A percentile compares a stretch with the other conserved stretches of the same genome.
These are phyloP conservation scores for Meteorus cinctellus DNA, from an alignment of 2,888 invertebrate species.

Conservation along the genomic window DNA sequence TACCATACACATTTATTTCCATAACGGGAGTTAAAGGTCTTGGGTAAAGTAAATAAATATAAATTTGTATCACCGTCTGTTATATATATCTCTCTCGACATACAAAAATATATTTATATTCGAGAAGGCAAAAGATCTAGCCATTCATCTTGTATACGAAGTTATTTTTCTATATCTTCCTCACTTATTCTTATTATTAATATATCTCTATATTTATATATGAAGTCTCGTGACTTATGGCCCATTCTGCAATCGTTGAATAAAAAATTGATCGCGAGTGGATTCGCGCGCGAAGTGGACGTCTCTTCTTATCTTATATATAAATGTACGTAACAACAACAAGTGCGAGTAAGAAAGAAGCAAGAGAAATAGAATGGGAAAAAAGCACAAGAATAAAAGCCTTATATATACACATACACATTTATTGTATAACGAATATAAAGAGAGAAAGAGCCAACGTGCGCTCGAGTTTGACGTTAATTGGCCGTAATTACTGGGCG, in stretches of 20 bases:
- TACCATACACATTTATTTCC: conserved; percentile 46
- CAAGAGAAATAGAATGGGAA: background rate
- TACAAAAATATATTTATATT: conserved; percentile 19
- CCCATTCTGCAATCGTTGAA: conserved; percentile 8
- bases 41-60: conserved; percentile 48
- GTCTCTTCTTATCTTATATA: conserved; percentile 1
- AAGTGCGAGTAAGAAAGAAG: background rate
- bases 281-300: conserved; percentile 18
- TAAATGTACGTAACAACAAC: background rate
- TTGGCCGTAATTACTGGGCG: conserved; percentile 67
- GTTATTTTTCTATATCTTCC: conserved; percentile 27
- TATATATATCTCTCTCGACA: conserved; percentile 19
- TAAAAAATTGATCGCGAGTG: conserved; percentile 24
- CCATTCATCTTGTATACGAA: conserved; percentile 8
- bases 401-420: background rate
- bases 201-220: background rate
- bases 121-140: background rate
- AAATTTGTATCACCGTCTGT: conserved; percentile 37
- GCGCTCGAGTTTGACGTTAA: conserved; percentile 64
- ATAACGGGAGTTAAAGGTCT: conserved; percentile 54
- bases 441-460: conserved; percentile 31
- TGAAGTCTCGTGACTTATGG: conserved; percentile 34
- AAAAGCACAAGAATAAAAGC: background rate
- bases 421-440: conserved; percentile 15
- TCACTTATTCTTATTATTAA: background rate